Conservation (phyloP, 1,140 invertebrate species). For the Caenorhabditis inopinata region DNA sequence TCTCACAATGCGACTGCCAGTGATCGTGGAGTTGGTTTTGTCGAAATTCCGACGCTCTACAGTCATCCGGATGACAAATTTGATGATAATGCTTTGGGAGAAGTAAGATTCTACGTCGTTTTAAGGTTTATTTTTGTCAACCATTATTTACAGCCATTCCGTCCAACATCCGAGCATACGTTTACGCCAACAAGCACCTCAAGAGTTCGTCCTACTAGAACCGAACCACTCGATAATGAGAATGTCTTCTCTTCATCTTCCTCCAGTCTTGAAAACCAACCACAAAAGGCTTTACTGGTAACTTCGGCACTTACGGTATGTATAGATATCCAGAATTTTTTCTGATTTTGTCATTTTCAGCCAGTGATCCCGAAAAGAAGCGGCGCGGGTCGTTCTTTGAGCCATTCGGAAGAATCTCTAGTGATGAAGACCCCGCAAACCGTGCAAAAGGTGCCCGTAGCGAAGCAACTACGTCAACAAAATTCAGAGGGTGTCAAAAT, state of each 20-base stretch:
- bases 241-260: not conserved
- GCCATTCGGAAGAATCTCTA: not conserved
- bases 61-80: slow-evolving; percentile 10
- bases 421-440: not conserved
- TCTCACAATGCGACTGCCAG: not conserved
- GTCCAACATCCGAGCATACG: not conserved
- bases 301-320: not conserved
- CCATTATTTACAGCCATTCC: not conserved
- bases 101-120: not conserved
- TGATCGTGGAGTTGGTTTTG: not conserved
- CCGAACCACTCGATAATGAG: too few species aligned
- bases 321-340: too few species aligned
- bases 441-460: not conserved
- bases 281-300: not conserved
- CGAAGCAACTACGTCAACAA: not conserved
- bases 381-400: too few species aligned
- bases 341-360: too few species aligned
- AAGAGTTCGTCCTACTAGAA: not conserved
- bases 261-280: not conserved
- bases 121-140: not conserved
- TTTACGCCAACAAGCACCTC: not conserved
- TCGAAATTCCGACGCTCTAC: not conserved
- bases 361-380: not conserved
- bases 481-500: not conserved
- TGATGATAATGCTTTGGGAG: not conserved